These are phyloP conservation scores for Aegypius monachus DNA, from an alignment of 2,113 vertebrate genomes.

Conservation along the genomic window DNA sequence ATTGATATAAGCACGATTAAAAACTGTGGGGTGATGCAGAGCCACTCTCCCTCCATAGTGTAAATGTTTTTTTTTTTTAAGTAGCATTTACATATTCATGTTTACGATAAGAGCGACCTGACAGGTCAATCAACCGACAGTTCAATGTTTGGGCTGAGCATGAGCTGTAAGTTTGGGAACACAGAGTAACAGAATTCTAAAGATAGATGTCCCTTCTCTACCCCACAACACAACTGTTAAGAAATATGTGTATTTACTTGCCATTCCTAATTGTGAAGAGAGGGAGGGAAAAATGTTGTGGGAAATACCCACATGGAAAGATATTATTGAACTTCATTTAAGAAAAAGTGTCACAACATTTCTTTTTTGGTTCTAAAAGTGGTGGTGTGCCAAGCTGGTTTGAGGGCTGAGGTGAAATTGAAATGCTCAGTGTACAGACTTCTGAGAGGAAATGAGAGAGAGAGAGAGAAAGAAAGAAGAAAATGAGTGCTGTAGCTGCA, in stretches of 20 bases:
- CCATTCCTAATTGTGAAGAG: slow-evolving; percentile 22
- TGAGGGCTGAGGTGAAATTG: slow-evolving; percentile 1
- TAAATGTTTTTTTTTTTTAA: not conserved
- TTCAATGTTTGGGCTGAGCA: not conserved
- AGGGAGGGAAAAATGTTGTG: not conserved
- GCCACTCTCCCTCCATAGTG: not conserved
- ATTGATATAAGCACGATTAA: not conserved
- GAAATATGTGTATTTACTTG: slow-evolving; percentile 39
- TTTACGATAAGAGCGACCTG: not conserved
- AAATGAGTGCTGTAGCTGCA: not conserved
- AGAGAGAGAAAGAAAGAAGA: not conserved
- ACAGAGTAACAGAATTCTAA: slow-evolving; percentile 6
- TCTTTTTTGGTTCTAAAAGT: not conserved
- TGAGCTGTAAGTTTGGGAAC: not conserved
- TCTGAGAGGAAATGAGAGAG: not conserved
- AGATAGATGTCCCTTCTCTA: slow-evolving; percentile 45
- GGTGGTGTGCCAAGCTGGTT: not conserved
- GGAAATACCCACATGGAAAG: not conserved
- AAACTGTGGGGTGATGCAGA: not conserved
- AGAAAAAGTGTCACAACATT: slow-evolving; percentile 11
- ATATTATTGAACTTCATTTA: not conserved
- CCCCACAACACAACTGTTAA: slow-evolving; percentile 25
- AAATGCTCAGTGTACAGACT: not conserved
- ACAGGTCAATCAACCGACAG: not conserved
- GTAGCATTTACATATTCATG: not conserved